Conservation (phyloP, 2,888 invertebrate genomes). For the Furcula furcula region DNA sequence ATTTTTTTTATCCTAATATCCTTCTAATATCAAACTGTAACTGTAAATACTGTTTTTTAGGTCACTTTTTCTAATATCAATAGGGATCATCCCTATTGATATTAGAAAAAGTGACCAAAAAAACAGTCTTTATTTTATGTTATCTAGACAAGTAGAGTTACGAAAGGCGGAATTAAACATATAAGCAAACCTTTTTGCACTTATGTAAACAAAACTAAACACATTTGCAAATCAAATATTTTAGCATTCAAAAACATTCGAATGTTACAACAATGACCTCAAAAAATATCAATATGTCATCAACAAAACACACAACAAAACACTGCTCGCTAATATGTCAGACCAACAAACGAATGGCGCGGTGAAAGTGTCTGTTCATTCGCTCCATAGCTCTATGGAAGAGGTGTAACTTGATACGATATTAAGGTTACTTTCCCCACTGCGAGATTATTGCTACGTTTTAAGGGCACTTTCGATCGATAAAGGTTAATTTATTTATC, state of each 20-base stretch:
- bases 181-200: no score
- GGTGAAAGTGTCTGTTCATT: constrained; percentile 13
- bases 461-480: constrained; percentile 52
- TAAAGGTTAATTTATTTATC: constrained; percentile 24
- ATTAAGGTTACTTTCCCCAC: constrained; percentile 49
- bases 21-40: no score
- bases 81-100: no score
- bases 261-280: constrained; percentile 1
- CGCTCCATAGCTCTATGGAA: constrained; percentile 8
- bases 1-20: no score
- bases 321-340: not conserved
- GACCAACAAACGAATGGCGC: constrained; percentile 2
- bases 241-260: not conserved
- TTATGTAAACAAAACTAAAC: not conserved
- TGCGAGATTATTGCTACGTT: constrained; percentile 25
- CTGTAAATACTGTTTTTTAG: no score
- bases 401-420: constrained; percentile 37
- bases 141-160: no score
- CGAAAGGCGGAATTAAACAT: no score
- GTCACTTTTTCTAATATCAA: no score
- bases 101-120: no score
- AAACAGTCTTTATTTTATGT: no score
- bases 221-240: not conserved
- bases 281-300: not conserved
- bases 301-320: not conserved